phyloP scores from a whole-genome alignment of 2,797 vertebrate species.

The Salmo trutta region DNA sequence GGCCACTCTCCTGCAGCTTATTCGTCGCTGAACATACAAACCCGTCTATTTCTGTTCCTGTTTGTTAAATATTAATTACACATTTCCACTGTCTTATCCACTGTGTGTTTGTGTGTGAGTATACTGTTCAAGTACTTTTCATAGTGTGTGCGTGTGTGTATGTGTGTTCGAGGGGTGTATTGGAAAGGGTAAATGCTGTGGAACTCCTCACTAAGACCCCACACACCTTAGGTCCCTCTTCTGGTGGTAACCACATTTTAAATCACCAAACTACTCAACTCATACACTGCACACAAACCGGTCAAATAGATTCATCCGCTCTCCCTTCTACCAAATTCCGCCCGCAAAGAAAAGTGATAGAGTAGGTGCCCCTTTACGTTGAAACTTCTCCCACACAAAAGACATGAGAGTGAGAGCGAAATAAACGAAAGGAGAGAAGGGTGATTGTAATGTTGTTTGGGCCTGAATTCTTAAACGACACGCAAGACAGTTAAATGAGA shows the following conservation, averaged over 20 bases:
- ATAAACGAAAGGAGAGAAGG: neutral
- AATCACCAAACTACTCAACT: constrained; percentile 8
- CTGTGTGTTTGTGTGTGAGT: constrained; percentile 37
- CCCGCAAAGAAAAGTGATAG: neutral
- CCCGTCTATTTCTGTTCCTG: constrained; percentile 74
- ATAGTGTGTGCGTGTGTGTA: neutral
- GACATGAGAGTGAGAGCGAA: neutral
- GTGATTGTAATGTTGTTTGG: constrained; percentile 69
- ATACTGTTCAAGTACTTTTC: neutral
- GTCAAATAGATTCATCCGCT: neutral
- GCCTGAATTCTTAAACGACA: constrained; percentile 51
- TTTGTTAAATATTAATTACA: constrained; percentile 80
- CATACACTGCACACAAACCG: neutral
- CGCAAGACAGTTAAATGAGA: constrained; percentile 70
- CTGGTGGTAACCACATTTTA: constrained; percentile 17
- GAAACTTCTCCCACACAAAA: neutral
- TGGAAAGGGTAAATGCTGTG: constrained; percentile 20
- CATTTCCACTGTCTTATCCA: constrained; percentile 63
- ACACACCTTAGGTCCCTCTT: constrained; percentile 12
- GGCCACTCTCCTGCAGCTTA: constrained; percentile 67
- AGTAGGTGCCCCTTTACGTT: neutral
- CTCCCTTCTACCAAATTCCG: neutral
- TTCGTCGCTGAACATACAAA: constrained; percentile 68
- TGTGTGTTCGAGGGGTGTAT: constrained; percentile 18
- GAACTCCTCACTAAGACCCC: constrained; percentile 7